A percentile compares a stretch with the other conserved stretches of the same genome.
phyloP scores from a whole-genome alignment of 2,113 vertebrate species.

The Microtus oregoni region DNA sequence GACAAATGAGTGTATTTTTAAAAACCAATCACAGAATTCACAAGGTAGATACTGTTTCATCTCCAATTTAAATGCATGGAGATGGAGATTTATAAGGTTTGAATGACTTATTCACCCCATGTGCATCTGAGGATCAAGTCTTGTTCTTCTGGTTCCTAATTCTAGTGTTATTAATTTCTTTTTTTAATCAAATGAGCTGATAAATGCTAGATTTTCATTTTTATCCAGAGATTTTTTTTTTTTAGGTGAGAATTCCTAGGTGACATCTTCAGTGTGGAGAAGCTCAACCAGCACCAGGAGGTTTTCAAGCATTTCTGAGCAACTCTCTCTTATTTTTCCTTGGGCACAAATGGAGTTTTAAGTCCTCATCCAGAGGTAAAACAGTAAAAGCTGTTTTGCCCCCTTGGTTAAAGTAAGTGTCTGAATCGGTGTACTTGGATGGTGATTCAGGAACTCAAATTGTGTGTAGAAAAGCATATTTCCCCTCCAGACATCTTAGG shows the following conservation, averaged over 20 bases:
- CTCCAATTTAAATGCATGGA: neutral
- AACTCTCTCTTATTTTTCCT: neutral
- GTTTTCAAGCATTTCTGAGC: neutral
- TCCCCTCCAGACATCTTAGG: conserved; percentile 52
- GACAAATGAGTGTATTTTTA: neutral
- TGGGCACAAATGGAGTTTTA: conserved; percentile 31
- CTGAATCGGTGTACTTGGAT: neutral
- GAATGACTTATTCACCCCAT: neutral
- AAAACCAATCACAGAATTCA: neutral
- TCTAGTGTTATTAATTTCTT: neutral
- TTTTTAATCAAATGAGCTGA: neutral
- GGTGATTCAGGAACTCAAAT: neutral
- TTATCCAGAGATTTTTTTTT: neutral
- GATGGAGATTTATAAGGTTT: neutral
- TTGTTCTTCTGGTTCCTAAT: conserved; percentile 25
- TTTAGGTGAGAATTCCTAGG: neutral
- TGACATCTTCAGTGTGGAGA: neutral
- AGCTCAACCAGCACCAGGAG: neutral
- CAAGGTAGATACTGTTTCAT: neutral
- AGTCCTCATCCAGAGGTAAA: neutral
- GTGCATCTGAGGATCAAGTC: neutral
- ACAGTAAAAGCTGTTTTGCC: neutral
- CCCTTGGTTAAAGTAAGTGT: neutral
- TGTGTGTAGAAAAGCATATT: neutral
- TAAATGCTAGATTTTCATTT: conserved; percentile 19